Evolutionary conservation across 2,797 vertebrate genomes (phyloP).

Genomic region (Notamacropus eugenii): DNA sequence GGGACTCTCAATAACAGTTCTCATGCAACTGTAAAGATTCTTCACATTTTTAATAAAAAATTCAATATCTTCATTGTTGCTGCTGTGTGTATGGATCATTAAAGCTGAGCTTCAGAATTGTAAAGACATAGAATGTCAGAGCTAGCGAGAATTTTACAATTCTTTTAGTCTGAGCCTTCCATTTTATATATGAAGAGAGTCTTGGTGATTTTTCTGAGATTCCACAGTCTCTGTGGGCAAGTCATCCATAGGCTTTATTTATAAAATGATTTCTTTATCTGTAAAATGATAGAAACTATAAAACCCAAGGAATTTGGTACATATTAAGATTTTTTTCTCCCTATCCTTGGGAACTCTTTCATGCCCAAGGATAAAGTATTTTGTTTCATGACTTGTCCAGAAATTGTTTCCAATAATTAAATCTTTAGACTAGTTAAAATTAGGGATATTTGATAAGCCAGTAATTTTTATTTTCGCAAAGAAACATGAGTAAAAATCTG

Average conservation of each 20-base stretch:
- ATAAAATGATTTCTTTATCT: not conserved
- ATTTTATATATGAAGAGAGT: not conserved
- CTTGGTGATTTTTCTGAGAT: not conserved
- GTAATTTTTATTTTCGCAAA: not conserved
- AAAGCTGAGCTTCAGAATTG: not conserved
- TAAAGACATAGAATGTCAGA: not conserved
- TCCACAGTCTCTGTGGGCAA: not conserved
- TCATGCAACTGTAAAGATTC: not conserved
- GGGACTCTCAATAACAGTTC: not conserved
- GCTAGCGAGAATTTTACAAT: not conserved
- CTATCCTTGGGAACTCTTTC: not conserved
- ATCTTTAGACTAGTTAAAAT: not conserved
- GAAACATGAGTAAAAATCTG: not conserved
- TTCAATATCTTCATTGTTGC: not conserved
- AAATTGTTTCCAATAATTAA: not conserved
- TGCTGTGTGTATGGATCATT: not conserved
- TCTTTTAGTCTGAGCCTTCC: not conserved
- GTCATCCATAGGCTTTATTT: not conserved
- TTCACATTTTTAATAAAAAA: not conserved
- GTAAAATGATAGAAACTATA: not conserved
- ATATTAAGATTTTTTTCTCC: not conserved
- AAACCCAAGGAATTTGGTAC: not conserved
- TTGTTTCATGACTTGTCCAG: not conserved
- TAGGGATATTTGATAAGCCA: not conserved
- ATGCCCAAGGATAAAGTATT: not conserved